Evolutionary conservation across 2,113 vertebrate genomes (phyloP).

Genomic region (Haemorhous mexicanus): DNA sequence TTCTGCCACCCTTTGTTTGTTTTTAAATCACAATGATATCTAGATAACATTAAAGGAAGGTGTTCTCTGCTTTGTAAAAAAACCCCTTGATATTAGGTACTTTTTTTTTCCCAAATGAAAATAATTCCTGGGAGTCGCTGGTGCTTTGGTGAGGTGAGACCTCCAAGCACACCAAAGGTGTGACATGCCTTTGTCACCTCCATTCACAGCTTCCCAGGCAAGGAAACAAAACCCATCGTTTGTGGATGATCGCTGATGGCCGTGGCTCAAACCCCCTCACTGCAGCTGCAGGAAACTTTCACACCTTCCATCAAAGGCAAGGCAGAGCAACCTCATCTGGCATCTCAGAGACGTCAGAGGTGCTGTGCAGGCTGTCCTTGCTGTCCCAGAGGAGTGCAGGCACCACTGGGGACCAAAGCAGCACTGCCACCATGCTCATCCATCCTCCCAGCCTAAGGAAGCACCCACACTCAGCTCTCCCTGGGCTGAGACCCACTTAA

Average conservation of each 20-base stretch:
- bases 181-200: not conserved
- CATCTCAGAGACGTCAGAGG: not conserved
- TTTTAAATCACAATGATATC: not conserved
- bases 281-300: not conserved
- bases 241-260: not conserved
- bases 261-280: not conserved
- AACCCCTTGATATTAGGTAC: not conserved
- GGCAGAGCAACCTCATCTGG: not conserved
- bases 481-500: not conserved
- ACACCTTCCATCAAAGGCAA: not conserved
- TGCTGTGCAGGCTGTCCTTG: not conserved
- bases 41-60: not conserved
- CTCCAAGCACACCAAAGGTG: not conserved
- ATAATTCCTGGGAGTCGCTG: not conserved
- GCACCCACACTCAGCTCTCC: rapidly evolving
- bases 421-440: rapidly evolving
- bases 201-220: not conserved
- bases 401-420: rapidly evolving
- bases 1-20: not conserved
- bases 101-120: not conserved
- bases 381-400: rapidly evolving
- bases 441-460: not conserved
- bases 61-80: not conserved
- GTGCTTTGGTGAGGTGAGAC: not conserved
- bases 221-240: not conserved